phyloP scores from a whole-genome alignment of 2,888 invertebrate genomes.

The Galeruca laticollis region DNA sequence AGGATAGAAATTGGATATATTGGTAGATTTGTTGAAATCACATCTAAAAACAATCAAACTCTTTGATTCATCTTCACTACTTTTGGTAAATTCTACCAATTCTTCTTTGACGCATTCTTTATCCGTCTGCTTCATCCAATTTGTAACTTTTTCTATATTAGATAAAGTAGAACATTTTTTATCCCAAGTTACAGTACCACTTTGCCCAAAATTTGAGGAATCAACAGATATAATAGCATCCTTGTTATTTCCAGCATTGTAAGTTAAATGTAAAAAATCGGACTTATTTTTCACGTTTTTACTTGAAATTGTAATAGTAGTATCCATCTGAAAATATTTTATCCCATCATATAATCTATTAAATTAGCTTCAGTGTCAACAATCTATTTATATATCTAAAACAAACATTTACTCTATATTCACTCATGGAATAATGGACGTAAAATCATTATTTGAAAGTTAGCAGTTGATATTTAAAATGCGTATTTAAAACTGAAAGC shows the following conservation, averaged over 20 bases:
- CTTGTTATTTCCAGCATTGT: conserved; percentile 32
- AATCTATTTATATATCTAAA: conserved; percentile 16
- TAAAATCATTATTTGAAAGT: background rate
- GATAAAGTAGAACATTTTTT: conserved; percentile 42
- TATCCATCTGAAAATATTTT: conserved; percentile 43
- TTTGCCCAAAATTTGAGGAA: conserved; percentile 39
- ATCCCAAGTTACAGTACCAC: conserved; percentile 46
- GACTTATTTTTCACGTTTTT: conserved; percentile 37
- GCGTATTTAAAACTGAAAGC: background rate
- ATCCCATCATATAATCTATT: conserved; percentile 6
- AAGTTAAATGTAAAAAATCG: conserved; percentile 39
- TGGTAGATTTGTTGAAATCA: conserved; percentile 46
- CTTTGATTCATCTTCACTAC: conserved; percentile 39
- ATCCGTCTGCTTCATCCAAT: conserved; percentile 48
- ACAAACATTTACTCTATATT: background rate
- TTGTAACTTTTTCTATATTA: conserved; percentile 49
- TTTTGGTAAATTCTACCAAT: conserved; percentile 24
- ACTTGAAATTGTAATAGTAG: conserved; percentile 49
- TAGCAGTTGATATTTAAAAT: background rate
- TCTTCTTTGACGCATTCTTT: conserved; percentile 34
- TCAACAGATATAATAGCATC: conserved; percentile 42
- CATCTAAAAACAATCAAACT: conserved; percentile 45
- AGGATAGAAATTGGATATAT: conserved; percentile 28
- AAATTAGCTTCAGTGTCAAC: conserved; percentile 1
- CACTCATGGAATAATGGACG: background rate